Base-by-base conservation (phyloP, 2,888 invertebrate species). In the Esperia sulphurella region DNA sequence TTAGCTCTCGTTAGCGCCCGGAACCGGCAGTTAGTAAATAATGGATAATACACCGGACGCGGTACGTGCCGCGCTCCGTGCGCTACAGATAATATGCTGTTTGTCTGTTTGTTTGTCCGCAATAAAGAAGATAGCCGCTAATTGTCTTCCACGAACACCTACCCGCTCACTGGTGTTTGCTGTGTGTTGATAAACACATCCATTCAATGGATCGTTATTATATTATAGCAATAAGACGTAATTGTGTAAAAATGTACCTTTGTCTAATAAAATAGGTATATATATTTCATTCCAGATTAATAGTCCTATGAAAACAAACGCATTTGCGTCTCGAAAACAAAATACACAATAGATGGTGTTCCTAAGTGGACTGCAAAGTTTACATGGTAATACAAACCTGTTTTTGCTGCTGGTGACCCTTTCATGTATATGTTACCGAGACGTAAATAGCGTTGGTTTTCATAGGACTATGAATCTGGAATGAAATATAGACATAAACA, bases 121-220 rank as follows among this genome's bases (percentile, higher is more conserved):
- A 21, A 38, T 45, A 21, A 28, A 28, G 31, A 41, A n/a, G 46
- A 46, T 46, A 46, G 33, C 46, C 14, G 40, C 46, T 46, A 46
- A 46, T 46, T 46, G 46, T 33, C 10, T 39, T 39, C 39, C 9
- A n/a, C 21, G 40, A 48, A 51, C 53, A 46, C 51, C 37, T 46
- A 31, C n/a, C n/a, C n/a, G n/a, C 35, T 5, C 31, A 7, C 31
- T 31, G 31, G 3, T 35, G 35, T 35, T 6, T n/a, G 8, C 8
- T 6, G 3, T n/a, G 35, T 10, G 10, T n/a, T 10, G 31, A 31
- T 31, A 31, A 31, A 7, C 9, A 31, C 31, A 10, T 1, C 8
- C 31, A 31, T 1, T 31, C 31, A 31, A 31, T 31, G 31, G 10
- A 8, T 10, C 31, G 6, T 30, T 30, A 5, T 30, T 30, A 30